Conservation (phyloP, 2,888 invertebrate genomes). For the Leptinotarsa rubiginosa region DNA sequence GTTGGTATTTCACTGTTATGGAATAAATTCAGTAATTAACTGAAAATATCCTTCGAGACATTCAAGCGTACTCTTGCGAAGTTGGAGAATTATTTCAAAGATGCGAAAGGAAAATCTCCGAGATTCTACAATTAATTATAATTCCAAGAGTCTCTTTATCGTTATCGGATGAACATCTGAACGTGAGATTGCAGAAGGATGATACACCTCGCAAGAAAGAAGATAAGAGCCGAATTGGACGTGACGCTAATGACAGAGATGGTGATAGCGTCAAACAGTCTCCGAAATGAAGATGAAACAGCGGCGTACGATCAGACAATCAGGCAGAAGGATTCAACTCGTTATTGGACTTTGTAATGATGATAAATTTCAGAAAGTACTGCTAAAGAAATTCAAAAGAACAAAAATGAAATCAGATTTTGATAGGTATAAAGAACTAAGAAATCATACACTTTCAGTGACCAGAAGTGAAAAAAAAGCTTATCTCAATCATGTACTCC, state of each 20-base stretch:
- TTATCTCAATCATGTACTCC: too few relatives aligned
- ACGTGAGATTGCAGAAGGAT: conserved; percentile 35
- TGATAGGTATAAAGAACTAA: too few relatives aligned
- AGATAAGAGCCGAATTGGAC: conserved; percentile 37
- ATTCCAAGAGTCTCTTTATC: conserved; percentile 34
- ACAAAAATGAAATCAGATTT: too few relatives aligned
- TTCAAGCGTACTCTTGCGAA: conserved; percentile 24
- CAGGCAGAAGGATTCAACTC: too few relatives aligned
- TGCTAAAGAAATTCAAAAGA: too few relatives aligned
- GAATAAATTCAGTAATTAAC: conserved; percentile 33
- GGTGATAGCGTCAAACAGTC: conserved; percentile 31
- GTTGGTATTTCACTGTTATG: conserved; percentile 23
- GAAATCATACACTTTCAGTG: too few relatives aligned
- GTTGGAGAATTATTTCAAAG: conserved; percentile 29
- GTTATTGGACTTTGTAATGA: too few relatives aligned
- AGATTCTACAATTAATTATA: conserved; percentile 41
- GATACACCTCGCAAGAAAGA: conserved; percentile 39
- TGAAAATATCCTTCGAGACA: conserved; percentile 25
- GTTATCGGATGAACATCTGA: conserved; percentile 37
- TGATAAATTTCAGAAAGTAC: too few relatives aligned
- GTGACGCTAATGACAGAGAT: conserved; percentile 36
- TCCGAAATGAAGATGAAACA: conserved; percentile 25
- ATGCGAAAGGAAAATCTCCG: conserved; percentile 31
- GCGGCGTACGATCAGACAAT: not conserved
- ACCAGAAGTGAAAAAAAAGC: too few relatives aligned